Evolutionary conservation across 2,113 vertebrate species (phyloP).

Genomic region (Todiramphus chloris): DNA sequence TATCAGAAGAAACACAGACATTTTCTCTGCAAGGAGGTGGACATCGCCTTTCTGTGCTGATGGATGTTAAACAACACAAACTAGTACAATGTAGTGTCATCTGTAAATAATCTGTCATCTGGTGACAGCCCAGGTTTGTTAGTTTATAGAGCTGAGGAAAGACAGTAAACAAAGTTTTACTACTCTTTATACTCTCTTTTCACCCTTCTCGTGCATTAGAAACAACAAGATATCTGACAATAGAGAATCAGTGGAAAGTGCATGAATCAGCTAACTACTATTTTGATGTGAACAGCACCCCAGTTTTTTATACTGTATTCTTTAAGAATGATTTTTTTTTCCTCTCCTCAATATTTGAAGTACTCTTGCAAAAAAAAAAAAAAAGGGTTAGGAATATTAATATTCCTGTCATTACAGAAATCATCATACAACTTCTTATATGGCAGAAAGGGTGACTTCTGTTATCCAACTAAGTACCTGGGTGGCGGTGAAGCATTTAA

Average conservation of each 20-base stretch:
- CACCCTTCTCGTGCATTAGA: neutral
- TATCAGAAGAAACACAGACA: neutral
- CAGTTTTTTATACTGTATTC: neutral
- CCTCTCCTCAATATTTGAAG: neutral
- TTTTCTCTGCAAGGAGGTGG: neutral
- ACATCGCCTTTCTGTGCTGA: neutral
- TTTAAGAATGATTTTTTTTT: neutral
- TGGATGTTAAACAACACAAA: neutral
- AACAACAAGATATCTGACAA: neutral
- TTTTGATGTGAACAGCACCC: neutral
- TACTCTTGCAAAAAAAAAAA: neutral
- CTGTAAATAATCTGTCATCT: neutral
- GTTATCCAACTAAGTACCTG: neutral
- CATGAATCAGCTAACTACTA: neutral
- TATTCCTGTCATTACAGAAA: neutral
- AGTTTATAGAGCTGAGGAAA: neutral
- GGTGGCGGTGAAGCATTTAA: neutral
- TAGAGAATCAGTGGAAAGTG: neutral
- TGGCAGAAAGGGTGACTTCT: neutral
- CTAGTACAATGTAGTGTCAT: neutral
- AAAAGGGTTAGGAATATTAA: neutral
- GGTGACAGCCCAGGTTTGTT: neutral
- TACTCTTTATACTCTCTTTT: neutral
- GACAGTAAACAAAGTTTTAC: neutral
- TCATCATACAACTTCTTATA: neutral